Base-by-base conservation (phyloP, 2,797 vertebrate genomes). In the Nasua narica region DNA sequence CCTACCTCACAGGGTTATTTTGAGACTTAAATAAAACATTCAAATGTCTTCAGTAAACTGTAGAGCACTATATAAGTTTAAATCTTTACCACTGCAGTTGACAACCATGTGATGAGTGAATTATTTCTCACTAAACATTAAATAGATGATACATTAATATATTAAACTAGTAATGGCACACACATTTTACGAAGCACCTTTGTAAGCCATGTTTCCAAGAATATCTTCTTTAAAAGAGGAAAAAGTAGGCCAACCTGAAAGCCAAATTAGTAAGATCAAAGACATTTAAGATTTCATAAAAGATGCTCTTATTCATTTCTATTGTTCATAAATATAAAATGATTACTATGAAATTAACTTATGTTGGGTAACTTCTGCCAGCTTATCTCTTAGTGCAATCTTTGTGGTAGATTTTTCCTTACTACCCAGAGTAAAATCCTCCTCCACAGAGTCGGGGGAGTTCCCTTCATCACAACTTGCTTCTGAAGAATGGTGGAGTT, bases 321-420 rank as follows among this genome's bases (percentile, higher is more conserved):
- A 72, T 54, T 93, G 96, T 62, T 91, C 29, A 65, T 62, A 79
- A 91, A 94, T 35, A 77, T 70, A 81, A 87, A 84, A 93, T 72
- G 9, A 11, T 88, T 88, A 48, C 50, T 67, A 27, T 48, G 54
- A 58, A 82, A 93, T 76, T 76, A 70, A 79, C 52, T 96, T 90
- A 40, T 40, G 35, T 62, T 21, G n/a, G 32, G 7, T 62, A n/a
- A 10, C 37, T 85, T 48, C 21, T 65, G 27, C 18, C 14, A 87
- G 48, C 35, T 72, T 88, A 87, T 82, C 54, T 85, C 50, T 76
- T 74, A 50, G 74, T 10, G n/a, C 5, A 79, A 58, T 86, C 32
- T 46, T 25, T 27, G 12, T 32, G 5, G 11, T 37, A 11, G 23
- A 6, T 40, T 87, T 32, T 72, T 37, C 15, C 37, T 84, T 65